A percentile compares a stretch with the other conserved stretches of the same genome.
phyloP scores from a whole-genome alignment of 2,797 vertebrate species.

The Discoglossus pictus region DNA sequence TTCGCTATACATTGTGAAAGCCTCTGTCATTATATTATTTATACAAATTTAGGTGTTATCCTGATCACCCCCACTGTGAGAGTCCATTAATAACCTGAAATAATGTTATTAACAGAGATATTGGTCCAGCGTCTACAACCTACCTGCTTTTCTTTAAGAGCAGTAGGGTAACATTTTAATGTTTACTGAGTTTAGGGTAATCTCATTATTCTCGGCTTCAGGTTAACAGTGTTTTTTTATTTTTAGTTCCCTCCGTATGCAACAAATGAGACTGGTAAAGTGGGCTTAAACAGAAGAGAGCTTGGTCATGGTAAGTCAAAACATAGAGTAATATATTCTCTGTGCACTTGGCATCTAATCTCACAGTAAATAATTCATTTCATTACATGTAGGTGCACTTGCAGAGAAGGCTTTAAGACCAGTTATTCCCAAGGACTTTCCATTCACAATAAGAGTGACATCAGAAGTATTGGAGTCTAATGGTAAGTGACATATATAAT shows the following conservation, averaged over 20 bases:
- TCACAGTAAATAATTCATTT: conserved; percentile 20
- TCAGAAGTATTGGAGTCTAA: conserved; percentile 98
- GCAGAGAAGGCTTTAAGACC: conserved; percentile 92
- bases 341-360: background rate
- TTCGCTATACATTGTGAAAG: too few species aligned
- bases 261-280: conserved; percentile 92
- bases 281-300: conserved; percentile 87
- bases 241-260: conserved; percentile 96
- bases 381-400: conserved; percentile 79
- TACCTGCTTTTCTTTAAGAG: too few species aligned
- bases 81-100: too few species aligned
- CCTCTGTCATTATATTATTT: too few species aligned
- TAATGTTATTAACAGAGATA: too few species aligned
- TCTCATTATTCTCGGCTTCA: background rate
- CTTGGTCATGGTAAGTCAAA: conserved; percentile 89
- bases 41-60: too few species aligned
- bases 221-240: background rate
- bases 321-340: background rate
- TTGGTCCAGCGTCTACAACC: too few species aligned
- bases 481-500: too few species aligned
- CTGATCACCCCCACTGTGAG: too few species aligned
- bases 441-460: conserved; percentile 93
- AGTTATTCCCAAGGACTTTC: conserved; percentile 90
- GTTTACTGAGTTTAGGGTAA: too few species aligned
- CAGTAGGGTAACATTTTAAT: too few species aligned